Conservation (phyloP, 1,140 invertebrate genomes). For the Chlorops oryzae region DNA sequence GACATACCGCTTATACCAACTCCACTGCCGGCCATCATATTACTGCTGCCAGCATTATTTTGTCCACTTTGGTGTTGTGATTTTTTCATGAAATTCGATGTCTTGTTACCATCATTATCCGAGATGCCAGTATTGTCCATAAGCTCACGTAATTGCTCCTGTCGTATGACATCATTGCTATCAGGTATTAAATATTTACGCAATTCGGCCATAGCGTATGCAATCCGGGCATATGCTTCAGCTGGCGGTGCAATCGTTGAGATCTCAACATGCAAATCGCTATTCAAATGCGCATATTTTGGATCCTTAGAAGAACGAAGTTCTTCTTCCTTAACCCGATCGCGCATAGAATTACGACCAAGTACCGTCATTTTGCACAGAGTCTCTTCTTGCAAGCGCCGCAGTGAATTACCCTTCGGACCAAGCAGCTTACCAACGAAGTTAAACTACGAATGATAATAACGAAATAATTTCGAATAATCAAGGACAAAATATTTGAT, state of each 20-base stretch:
- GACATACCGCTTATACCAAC: too few species aligned
- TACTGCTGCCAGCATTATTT: too few species aligned
- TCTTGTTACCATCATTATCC: conserved; percentile 29
- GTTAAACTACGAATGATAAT: conserved; percentile 64
- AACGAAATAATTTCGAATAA: not conserved
- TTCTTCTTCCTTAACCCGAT: conserved; percentile 84
- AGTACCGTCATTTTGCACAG: conserved; percentile 89
- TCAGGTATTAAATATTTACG: conserved; percentile 67
- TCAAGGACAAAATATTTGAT: not conserved
- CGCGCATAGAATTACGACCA: conserved; percentile 82
- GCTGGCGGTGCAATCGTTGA: conserved; percentile 76
- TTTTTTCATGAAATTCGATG: conserved; percentile 28
- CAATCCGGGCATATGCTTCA: conserved; percentile 79
- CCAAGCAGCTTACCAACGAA: conserved; percentile 89
- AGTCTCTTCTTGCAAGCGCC: conserved; percentile 81
- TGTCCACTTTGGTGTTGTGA: conserved; percentile 13
- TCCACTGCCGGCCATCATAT: too few species aligned
- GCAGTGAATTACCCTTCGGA: conserved; percentile 83
- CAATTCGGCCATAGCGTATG: conserved; percentile 74
- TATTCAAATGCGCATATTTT: conserved; percentile 80
- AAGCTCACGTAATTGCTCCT: conserved; percentile 40
- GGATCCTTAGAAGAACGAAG: conserved; percentile 72
- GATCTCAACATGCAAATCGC: conserved; percentile 85
- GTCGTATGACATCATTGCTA: conserved; percentile 48
- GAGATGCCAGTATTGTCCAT: conserved; percentile 45